These are phyloP conservation scores for Ammospiza caudacuta DNA, from an alignment of 2,113 vertebrate species.

Conservation along the genomic window DNA sequence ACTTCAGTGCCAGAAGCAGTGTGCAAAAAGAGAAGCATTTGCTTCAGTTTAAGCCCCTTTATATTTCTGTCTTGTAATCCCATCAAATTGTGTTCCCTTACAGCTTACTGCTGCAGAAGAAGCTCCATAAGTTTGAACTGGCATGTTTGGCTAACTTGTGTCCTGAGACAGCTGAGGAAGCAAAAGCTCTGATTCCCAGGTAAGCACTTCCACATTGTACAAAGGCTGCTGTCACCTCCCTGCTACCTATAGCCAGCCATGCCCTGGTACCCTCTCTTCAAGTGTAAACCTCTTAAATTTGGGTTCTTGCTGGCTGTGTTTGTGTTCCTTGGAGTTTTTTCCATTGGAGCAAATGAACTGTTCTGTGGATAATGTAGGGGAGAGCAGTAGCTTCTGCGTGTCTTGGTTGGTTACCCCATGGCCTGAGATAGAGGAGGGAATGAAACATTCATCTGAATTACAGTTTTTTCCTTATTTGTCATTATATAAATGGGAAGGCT, in stretches of 20 bases:
- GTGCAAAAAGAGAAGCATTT: neutral
- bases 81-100: neutral
- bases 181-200: constrained; percentile 97
- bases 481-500: neutral
- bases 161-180: constrained; percentile 95
- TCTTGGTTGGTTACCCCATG: neutral
- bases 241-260: neutral
- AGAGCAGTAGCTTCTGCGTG: neutral
- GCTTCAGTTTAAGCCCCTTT: neutral
- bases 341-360: neutral
- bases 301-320: neutral
- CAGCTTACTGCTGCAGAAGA: constrained; percentile 96
- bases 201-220: constrained; percentile 30
- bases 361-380: neutral
- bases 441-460: neutral
- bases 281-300: neutral
- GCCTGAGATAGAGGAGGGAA: neutral
- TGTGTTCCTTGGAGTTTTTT: neutral
- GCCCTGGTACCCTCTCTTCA: neutral
- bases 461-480: neutral
- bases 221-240: neutral
- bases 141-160: constrained; percentile 96
- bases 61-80: neutral
- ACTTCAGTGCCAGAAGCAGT: neutral
- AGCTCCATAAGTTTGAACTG: constrained; percentile 96